phyloP scores from a whole-genome alignment of 1,140 invertebrate genomes.

The Eupristina koningsbergeri region DNA sequence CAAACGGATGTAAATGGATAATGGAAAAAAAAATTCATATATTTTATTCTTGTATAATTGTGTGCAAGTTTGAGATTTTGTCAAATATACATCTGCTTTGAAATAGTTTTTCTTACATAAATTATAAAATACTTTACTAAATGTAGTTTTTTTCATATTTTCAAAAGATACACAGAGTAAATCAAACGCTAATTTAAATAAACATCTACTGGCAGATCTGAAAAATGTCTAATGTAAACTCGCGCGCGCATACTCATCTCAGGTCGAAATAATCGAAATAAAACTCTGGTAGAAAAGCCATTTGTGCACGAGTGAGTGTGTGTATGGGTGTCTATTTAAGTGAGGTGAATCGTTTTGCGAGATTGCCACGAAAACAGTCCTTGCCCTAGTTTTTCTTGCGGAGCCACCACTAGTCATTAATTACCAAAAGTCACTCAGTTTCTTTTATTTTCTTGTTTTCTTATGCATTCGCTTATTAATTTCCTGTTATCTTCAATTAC shows the following conservation, averaged over 20 bases:
- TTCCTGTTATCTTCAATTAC: not conserved
- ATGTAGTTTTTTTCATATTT: too few relatives aligned
- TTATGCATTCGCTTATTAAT: not conserved
- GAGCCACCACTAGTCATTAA: not conserved
- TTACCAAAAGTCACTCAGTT: not conserved
- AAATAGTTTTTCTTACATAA: too few relatives aligned
- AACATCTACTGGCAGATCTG: not conserved
- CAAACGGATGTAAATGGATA: too few relatives aligned
- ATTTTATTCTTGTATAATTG: too few relatives aligned
- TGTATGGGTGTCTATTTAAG: not conserved
- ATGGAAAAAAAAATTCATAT: too few relatives aligned
- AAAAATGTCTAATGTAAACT: not conserved
- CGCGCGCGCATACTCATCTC: not conserved
- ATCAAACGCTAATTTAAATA: too few relatives aligned
- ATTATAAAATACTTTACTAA: too few relatives aligned
- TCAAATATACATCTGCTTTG: too few relatives aligned
- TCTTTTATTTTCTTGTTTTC: not conserved
- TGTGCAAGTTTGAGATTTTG: too few relatives aligned
- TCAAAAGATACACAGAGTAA: too few relatives aligned
- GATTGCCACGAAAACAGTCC: slow-evolving; percentile 13
- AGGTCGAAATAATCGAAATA: not conserved
- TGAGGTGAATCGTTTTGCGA: not conserved
- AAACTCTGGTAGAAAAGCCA: not conserved
- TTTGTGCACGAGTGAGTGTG: not conserved
- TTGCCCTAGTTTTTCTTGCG: not conserved